A percentile compares a stretch with the other conserved stretches of the same genome.
Evolutionary conservation across 2,797 vertebrate genomes (phyloP).

Genomic region (Epinephelus awoara): DNA sequence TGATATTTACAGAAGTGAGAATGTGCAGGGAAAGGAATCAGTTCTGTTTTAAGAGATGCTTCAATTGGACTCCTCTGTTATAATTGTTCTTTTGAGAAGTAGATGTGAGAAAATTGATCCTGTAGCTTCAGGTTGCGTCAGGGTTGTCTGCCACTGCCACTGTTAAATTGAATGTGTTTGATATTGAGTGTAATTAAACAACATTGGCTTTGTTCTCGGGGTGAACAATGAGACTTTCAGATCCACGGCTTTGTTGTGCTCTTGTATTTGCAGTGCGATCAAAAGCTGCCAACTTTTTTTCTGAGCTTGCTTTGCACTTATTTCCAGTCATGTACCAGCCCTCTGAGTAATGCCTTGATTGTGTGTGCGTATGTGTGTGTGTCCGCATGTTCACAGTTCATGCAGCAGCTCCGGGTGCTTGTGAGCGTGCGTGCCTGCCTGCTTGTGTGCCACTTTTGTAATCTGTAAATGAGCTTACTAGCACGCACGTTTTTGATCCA

Average conservation of each 20-base stretch:
- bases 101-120: conserved; percentile 29
- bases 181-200: conserved; percentile 56
- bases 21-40: not conserved
- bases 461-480: conserved; percentile 81
- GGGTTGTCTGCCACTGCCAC: not conserved
- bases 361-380: conserved; percentile 14
- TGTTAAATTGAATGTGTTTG: conserved; percentile 33
- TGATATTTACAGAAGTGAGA: conserved; percentile 31
- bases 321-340: conserved; percentile 39
- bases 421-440: conserved; percentile 26
- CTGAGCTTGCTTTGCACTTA: conserved; percentile 45
- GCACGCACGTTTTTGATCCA: conserved; percentile 64
- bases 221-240: conserved; percentile 56
- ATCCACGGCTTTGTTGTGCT: conserved; percentile 42
- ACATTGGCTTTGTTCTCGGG: conserved; percentile 45
- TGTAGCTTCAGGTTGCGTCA: conserved; percentile 31
- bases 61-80: not conserved
- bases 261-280: conserved; percentile 39
- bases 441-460: conserved; percentile 68
- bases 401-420: conserved; percentile 36
- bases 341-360: conserved; percentile 25
- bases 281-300: conserved; percentile 46
- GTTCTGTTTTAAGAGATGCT: conserved; percentile 1
- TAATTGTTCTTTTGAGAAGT: conserved; percentile 17
- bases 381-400: not conserved